phyloP scores from a whole-genome alignment of 2,888 invertebrate genomes.

The Crossocerus cetratus region DNA sequence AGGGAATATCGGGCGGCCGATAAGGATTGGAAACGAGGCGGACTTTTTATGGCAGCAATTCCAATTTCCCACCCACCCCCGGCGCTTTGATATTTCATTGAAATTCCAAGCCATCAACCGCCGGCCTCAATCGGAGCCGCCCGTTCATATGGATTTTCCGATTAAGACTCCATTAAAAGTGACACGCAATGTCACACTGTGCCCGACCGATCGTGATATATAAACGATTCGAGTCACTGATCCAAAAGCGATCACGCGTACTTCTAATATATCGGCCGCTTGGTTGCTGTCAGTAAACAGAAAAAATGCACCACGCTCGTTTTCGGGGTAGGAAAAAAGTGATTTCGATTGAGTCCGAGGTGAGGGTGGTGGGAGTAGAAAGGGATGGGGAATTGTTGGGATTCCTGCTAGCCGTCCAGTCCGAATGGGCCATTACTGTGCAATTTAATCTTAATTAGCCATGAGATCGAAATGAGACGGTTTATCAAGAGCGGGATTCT shows the following conservation, averaged over 20 bases:
- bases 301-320: too few species aligned
- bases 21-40: too few species aligned
- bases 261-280: too few species aligned
- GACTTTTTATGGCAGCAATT: too few species aligned
- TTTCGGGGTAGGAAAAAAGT: too few species aligned
- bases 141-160: conserved; percentile 64
- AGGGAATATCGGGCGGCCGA: too few species aligned
- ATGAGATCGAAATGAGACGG: conserved; percentile 41
- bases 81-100: background rate
- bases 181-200: conserved; percentile 33
- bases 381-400: background rate
- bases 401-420: conserved; percentile 6
- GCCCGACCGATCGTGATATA: conserved; percentile 20
- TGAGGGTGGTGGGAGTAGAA: too few species aligned
- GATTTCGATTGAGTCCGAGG: too few species aligned
- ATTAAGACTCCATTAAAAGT: conserved; percentile 59
- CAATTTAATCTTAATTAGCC: conserved; percentile 63
- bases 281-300: too few species aligned
- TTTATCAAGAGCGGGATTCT: conserved; percentile 31
- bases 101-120: too few species aligned
- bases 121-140: conserved; percentile 1
- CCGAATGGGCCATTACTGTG: conserved; percentile 36
- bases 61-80: too few species aligned
- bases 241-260: too few species aligned
- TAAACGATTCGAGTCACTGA: background rate